Evolutionary conservation across 2,113 vertebrate genomes (phyloP).

Genomic region (Litocranius walleri): DNA sequence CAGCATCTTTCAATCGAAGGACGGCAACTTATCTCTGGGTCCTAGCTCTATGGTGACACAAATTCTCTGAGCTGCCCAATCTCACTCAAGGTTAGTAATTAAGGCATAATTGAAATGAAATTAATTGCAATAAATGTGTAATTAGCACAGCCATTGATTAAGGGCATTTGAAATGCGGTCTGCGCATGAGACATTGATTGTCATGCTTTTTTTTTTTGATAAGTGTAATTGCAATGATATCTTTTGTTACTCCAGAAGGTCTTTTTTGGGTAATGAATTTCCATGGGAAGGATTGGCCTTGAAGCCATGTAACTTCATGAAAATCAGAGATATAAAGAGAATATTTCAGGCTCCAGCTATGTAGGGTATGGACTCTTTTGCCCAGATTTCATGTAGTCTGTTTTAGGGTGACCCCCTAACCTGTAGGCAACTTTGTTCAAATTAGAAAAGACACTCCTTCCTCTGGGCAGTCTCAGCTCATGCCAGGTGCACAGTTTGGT

Average conservation of each 20-base stretch:
- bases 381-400: background rate
- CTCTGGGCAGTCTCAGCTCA: background rate
- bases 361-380: background rate
- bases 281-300: slow-evolving; percentile 55
- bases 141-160: slow-evolving; percentile 79
- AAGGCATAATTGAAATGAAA: slow-evolving; percentile 79
- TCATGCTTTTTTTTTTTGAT: slow-evolving; percentile 48
- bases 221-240: slow-evolving; percentile 72
- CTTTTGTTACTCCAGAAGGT: slow-evolving; percentile 71
- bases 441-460: background rate
- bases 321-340: slow-evolving; percentile 41
- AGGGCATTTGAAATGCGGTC: slow-evolving; percentile 65
- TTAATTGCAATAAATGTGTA: slow-evolving; percentile 81
- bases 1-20: slow-evolving; percentile 40
- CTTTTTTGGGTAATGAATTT: slow-evolving; percentile 65
- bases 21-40: slow-evolving; percentile 9
- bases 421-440: background rate
- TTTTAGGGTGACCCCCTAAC: background rate
- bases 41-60: slow-evolving; percentile 27
- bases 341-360: background rate
- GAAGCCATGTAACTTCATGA: slow-evolving; percentile 60
- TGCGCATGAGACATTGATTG: slow-evolving; percentile 76
- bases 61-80: slow-evolving; percentile 52
- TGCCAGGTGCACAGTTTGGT: background rate
- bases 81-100: slow-evolving; percentile 73